Base-by-base conservation (phyloP, 2,113 vertebrate genomes). In the Heterocephalus glaber region DNA sequence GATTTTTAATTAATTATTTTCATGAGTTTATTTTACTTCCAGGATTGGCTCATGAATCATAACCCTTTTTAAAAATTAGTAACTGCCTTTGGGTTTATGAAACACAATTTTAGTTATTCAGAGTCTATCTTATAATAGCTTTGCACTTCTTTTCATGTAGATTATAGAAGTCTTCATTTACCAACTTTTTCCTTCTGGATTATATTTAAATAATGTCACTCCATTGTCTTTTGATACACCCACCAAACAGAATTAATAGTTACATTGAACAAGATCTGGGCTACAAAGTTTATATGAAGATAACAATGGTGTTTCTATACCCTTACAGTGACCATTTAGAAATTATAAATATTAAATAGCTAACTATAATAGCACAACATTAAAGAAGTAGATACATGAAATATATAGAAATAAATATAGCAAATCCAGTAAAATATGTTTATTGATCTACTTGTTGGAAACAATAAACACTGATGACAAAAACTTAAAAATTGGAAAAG, bases 161-260 rank as follows among this genome's bases (percentile, higher is more conserved):
- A 6, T 7, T 68, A 20, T 19, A 11, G 33, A 82, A 76, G 9
- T 90, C 12, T 74, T 95, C 3, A 12, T 76, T 66, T 47, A 61
- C 1, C 76, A 16, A 19, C 0, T 5, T 61, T 70, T 7, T 3
- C 1, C 9, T 19, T 7, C 33, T 4, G 38, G 0, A 22, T 33
- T 84, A 33, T n/a, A 44, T 9, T 54, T 86, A 86, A 65, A 74
- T 30, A 19, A 56, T 72, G 10, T 41, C 33, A 84, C 24, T 47
- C 17, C 33, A 24, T 20, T 47, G 1, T 52, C 28, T 79, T 49
- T 38, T 72, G 5, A 83, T 47, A 49, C 0, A 33, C 38, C 33
- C 86, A n/a, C 9, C 58, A 86, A 85, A 17, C 8, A 85, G 12
- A 86, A 49, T 41, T 54, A 30, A 35, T 13, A 79, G 10, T 41